A percentile compares a stretch with the other conserved stretches of the same genome.
Evolutionary conservation across 2,797 vertebrate species (phyloP).

Genomic region (Octomys mimax): DNA sequence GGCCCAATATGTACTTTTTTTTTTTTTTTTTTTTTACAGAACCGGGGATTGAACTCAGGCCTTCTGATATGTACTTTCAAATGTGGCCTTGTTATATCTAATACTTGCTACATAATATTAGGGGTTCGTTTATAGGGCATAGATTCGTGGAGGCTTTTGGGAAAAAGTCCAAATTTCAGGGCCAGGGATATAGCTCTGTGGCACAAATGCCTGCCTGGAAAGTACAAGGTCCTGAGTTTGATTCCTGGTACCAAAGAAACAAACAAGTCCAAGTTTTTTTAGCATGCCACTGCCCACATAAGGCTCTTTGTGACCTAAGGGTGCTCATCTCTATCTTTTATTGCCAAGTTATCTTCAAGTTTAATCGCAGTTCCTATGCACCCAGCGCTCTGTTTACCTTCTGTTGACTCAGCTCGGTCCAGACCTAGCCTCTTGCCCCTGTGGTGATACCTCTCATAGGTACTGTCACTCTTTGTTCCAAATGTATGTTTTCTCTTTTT

Average conservation of each 20-base stretch:
- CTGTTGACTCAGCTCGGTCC: neutral
- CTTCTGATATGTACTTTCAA: conserved; percentile 1
- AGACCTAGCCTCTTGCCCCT: neutral
- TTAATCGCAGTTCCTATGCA: neutral
- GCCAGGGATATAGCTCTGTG: too few relatives aligned
- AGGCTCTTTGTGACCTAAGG: neutral
- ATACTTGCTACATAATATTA: neutral
- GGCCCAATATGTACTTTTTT: too few relatives aligned
- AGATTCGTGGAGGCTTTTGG: neutral
- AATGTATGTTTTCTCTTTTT: neutral
- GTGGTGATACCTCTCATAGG: neutral
- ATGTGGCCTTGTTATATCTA: neutral
- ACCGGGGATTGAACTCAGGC: too few relatives aligned
- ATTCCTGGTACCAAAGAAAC: too few relatives aligned
- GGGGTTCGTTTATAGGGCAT: conserved; percentile 28
- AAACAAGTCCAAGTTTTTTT: conserved; percentile 15
- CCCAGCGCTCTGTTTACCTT: neutral
- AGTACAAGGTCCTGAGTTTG: too few relatives aligned
- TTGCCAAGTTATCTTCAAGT: neutral
- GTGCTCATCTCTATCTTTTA: neutral
- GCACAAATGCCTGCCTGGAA: too few relatives aligned
- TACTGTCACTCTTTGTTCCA: neutral
- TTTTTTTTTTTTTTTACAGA: too few relatives aligned
- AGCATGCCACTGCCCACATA: neutral
- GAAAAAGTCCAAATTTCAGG: conserved; percentile 8